Conservation (phyloP, 2,888 invertebrate species). For the Alentia gelatinosa region DNA sequence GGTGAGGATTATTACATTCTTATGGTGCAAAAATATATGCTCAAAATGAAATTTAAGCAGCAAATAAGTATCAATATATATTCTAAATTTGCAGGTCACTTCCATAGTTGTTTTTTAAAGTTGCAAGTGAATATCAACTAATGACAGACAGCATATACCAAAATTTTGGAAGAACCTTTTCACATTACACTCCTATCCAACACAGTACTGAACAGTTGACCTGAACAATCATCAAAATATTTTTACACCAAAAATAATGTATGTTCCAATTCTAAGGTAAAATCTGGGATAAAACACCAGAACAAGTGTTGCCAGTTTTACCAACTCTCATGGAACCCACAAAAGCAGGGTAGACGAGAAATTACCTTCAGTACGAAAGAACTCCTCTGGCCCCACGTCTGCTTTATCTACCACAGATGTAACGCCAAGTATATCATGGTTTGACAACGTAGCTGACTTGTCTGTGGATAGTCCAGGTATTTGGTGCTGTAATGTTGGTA, state of each 20-base stretch:
- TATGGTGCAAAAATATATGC: not conserved
- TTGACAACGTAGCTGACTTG: slow-evolving; percentile 51
- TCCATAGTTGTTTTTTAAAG: not conserved
- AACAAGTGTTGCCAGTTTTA: not conserved
- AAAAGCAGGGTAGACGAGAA: not conserved
- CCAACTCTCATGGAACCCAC: slow-evolving; percentile 45
- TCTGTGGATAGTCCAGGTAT: not conserved
- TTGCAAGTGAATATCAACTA: not conserved
- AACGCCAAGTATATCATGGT: slow-evolving; percentile 37
- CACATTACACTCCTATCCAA: no score
- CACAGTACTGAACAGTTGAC: not conserved
- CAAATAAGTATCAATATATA: not conserved
- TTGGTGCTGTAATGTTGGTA: not conserved
- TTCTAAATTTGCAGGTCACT: not conserved
- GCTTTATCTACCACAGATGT: slow-evolving; percentile 55
- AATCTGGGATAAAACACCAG: not conserved
- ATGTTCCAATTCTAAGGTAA: slow-evolving; percentile 19
- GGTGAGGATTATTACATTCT: not conserved
- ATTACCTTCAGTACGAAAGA: not conserved
- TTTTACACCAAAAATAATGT: not conserved
- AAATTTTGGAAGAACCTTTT: no score
- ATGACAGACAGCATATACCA: not conserved
- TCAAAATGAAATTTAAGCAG: not conserved
- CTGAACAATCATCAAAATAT: not conserved
- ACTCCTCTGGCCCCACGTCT: not conserved